phyloP scores from a whole-genome alignment of 2,888 invertebrate species.

The Ecdyonurus torrentis region DNA sequence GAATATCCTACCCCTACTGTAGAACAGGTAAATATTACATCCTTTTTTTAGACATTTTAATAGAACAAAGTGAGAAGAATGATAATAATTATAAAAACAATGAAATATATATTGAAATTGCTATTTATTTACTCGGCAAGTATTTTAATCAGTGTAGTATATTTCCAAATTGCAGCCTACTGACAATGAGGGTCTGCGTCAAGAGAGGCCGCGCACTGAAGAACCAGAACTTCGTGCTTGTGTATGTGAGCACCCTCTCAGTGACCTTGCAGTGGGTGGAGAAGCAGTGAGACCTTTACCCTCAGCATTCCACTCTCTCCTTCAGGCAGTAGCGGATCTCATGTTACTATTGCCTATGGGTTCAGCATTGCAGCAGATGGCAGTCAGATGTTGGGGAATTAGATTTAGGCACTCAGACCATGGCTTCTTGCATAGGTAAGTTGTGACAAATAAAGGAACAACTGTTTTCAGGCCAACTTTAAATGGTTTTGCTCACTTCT shows the following conservation, averaged over 20 bases:
- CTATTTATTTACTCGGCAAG: too few species aligned
- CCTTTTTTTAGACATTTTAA: too few species aligned
- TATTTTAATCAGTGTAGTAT: too few species aligned
- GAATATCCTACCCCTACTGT: background rate
- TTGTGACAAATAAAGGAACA: background rate
- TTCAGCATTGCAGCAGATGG: constrained; percentile 76
- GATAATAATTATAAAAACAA: too few species aligned
- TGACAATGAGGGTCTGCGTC: background rate
- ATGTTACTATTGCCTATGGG: constrained; percentile 78
- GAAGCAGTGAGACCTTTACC: constrained; percentile 44
- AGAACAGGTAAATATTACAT: background rate
- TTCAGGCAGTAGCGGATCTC: constrained; percentile 82
- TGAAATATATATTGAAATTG: too few species aligned
- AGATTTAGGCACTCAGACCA: constrained; percentile 80
- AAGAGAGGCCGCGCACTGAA: constrained; percentile 28
- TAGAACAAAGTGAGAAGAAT: too few species aligned
- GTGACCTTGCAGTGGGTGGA: constrained; percentile 62
- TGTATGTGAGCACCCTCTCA: constrained; percentile 59
- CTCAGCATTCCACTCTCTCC: constrained; percentile 63
- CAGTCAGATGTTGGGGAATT: constrained; percentile 85
- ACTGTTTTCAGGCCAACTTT: too few species aligned
- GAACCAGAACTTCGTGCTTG: background rate
- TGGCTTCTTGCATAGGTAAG: constrained; percentile 57
- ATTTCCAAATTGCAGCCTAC: too few species aligned
- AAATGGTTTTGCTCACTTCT: too few species aligned